phyloP scores from a whole-genome alignment of 2,113 vertebrate genomes.

The Toxotes chatareus region DNA sequence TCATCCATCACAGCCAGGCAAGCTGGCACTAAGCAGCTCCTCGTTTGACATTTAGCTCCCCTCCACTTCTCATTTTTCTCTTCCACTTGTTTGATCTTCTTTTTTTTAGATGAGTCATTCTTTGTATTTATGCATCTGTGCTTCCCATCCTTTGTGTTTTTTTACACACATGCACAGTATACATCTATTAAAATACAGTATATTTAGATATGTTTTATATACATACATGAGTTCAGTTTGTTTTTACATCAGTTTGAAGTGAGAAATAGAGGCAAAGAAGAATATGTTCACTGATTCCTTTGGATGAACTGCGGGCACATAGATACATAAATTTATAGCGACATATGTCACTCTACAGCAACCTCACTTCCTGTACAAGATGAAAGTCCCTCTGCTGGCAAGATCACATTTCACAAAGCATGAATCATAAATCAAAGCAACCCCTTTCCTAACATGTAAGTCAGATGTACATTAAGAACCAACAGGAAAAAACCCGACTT shows the following conservation, averaged over 20 bases:
- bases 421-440: conserved; percentile 24
- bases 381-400: neutral
- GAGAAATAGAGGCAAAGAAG: neutral
- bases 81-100: conserved; percentile 34
- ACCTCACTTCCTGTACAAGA: conserved; percentile 10
- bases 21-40: conserved; percentile 46
- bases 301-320: neutral
- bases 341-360: neutral
- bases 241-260: neutral
- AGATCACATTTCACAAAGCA: conserved; percentile 2
- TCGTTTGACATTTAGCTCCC: conserved; percentile 67
- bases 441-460: neutral
- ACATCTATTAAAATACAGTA: neutral
- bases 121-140: conserved; percentile 10
- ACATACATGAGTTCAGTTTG: neutral
- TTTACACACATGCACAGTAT: neutral
- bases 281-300: neutral
- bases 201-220: neutral
- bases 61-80: conserved; percentile 46
- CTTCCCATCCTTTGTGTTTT: neutral
- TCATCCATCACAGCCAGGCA: conserved; percentile 65
- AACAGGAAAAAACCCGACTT: conserved; percentile 1
- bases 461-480: conserved; percentile 27
- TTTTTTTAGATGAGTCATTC: conserved; percentile 32
- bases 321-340: neutral